Conservation (phyloP, 1,140 invertebrate genomes). For the Papilio aristodemus region DNA sequence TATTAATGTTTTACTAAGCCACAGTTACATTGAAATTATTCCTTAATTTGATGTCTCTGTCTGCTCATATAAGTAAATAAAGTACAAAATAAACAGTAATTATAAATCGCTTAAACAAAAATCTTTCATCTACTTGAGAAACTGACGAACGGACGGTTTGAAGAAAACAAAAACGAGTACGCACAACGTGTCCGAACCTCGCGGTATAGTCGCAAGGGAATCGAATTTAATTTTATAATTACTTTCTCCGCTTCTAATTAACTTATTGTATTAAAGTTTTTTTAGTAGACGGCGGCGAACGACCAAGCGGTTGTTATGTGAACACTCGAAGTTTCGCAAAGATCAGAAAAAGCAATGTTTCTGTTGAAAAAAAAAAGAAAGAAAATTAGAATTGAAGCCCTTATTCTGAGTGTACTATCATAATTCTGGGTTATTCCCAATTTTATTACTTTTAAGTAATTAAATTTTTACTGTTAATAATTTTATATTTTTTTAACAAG, state of each 20-base stretch:
- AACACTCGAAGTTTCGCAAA: no score
- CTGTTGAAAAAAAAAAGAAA: neutral
- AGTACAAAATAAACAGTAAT: constrained; percentile 17
- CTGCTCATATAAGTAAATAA: constrained; percentile 9
- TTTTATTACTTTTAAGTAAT: no score
- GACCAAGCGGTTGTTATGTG: neutral
- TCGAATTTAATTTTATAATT: constrained; percentile 67
- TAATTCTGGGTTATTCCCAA: no score
- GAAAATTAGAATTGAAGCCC: no score
- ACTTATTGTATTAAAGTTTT: constrained; percentile 40
- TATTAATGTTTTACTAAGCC: neutral
- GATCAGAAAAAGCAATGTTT: neutral
- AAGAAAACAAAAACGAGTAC: neutral
- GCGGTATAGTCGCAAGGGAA: constrained; percentile 53
- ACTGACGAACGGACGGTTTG: constrained; percentile 26
- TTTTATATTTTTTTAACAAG: no score
- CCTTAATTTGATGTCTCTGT: neutral
- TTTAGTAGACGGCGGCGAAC: constrained; percentile 8
- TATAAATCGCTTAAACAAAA: constrained; percentile 28
- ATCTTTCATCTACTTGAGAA: constrained; percentile 40
- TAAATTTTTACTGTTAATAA: no score
- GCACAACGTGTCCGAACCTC: constrained; percentile 33
- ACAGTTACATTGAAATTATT: neutral
- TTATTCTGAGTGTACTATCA: no score
- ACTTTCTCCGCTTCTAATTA: constrained; percentile 46